phyloP scores from a whole-genome alignment of 35 echinoderm and acorn worm genomes.

The Acanthaster planci region DNA sequence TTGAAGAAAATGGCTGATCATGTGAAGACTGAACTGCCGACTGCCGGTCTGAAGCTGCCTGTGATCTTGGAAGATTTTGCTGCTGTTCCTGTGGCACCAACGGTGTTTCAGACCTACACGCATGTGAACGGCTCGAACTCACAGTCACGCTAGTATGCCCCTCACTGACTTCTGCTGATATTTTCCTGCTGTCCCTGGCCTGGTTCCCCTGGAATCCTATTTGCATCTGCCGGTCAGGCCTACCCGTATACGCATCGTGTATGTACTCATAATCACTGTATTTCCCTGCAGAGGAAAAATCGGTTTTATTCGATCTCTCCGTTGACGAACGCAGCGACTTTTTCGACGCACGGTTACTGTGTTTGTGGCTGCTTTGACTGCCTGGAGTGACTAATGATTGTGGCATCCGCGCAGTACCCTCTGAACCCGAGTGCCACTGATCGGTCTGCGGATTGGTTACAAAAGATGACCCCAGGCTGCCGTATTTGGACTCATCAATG shows the following conservation, averaged over 20 bases:
- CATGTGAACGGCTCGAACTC: background rate
- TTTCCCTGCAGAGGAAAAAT: background rate
- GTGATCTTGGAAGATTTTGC: background rate
- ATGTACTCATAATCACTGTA: background rate
- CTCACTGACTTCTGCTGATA: background rate
- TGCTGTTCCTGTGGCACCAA: background rate
- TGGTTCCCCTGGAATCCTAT: background rate
- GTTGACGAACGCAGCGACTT: background rate
- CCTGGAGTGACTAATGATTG: conserved; percentile 51
- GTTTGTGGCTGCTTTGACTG: background rate
- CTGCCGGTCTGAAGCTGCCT: background rate
- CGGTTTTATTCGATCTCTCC: background rate
- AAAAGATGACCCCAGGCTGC: conserved; percentile 37
- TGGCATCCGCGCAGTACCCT: conserved; percentile 33
- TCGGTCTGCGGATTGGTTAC: conserved; percentile 48
- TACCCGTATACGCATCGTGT: background rate
- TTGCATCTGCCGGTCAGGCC: background rate
- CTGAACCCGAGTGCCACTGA: conserved; percentile 16
- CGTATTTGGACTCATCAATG: conserved; percentile 47
- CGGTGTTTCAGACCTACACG: background rate
- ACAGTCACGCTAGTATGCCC: background rate
- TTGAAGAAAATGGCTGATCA: background rate
- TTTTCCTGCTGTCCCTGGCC: background rate
- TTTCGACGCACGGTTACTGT: background rate
- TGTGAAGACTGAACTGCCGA: background rate